Evolutionary conservation across 2,113 vertebrate species (phyloP), one percentile per base, ranked within the genome.

Genomic region (Callopanchax toddi): DNA sequence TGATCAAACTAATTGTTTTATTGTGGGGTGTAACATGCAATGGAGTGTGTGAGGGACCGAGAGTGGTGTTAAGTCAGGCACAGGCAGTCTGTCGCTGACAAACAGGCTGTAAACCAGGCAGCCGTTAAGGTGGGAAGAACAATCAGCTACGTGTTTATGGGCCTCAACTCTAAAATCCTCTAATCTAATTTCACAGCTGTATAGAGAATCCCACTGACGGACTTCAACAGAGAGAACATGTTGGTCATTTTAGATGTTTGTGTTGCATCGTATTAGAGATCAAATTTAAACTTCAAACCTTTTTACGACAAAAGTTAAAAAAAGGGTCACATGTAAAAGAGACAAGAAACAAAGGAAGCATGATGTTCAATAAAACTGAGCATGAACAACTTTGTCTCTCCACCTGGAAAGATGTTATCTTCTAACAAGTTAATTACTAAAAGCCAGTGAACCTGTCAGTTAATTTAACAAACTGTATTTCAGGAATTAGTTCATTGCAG

Each of bases 101-200:
- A 89, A 81, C 78, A 82, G 83, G 63, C 58, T 42, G 42, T 91
- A 91, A 92, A 90, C 83, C 81, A 83, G 60, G 11, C 25, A 43
- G 54, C 48, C 55, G 67, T 23, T 78, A 46, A 70, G 67, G 64
- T 48, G 79, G 69, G 69, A 60, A 3, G 16, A 26, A 34, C 45
- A 20, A 36, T 17, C 48, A 78, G 16, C 37, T 50, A 48, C 1
- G 20, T 36, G 37, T 76, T 73, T 43, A 59, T 66, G 54, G 67
- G 21, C 7, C 34, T 50, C 36, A 54, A 53, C 59, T 79, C 11
- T 25, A 52, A 39, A 59, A 15, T 29, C 42, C 20, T 25, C 37
- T 22, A n/a, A 52, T 57, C 49, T 36, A 45, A 40, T 25, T 15
- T 16, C 56, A 46, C 39, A 20, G 50, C 5, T 21, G 45, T 56